Evolutionary conservation across 2,113 vertebrate genomes (phyloP), one percentile per base, ranked within the genome.

Genomic region (Pollachius pollachius): DNA sequence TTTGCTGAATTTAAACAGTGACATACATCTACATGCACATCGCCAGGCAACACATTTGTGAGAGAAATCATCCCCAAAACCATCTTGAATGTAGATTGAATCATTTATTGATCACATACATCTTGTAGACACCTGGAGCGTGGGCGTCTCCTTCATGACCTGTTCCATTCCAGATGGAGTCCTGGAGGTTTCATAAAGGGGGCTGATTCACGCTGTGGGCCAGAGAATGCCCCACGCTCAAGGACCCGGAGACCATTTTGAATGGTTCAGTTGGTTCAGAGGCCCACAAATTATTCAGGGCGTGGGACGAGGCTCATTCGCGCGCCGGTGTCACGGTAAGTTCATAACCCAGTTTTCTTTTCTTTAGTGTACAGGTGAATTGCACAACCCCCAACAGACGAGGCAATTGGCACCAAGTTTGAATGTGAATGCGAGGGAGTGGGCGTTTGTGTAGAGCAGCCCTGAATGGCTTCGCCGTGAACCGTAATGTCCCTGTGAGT

Each of bases 221-320:
- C 62, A 41, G 18, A 4, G 64, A 84, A 71, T 68, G 76, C 68
- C 54, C 52, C 27, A 78, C 70, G 80, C 75, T 67, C 73, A 86
- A 76, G 80, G 73, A 80, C 77, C 65, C 9, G 72, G 65, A 76
- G 76, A 81, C 78, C 67, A 80, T 85, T 86, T 85, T 76, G 68
- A 72, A 80, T 21, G 71, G 71, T 86, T 89, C 78, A 77, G 75
- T 67, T 85, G 74, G 74, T 23, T 23, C 81, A 87, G 86, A 13
- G 54, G 15, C 70, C 57, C 84, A 89, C 75, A 88, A 84, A 85
- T 88, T 71, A 90, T 89, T 90, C 74, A 89, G 75, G 73, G 72
- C 72, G 72, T 66, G 62, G 75, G 83, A 75, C 0, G 68, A 72
- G 73, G 76, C 25, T 68, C 71, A 70, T 85, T 85, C 82, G 74